phyloP scores from a whole-genome alignment of 1,140 invertebrate genomes.

The Oscheius sp. region DNA sequence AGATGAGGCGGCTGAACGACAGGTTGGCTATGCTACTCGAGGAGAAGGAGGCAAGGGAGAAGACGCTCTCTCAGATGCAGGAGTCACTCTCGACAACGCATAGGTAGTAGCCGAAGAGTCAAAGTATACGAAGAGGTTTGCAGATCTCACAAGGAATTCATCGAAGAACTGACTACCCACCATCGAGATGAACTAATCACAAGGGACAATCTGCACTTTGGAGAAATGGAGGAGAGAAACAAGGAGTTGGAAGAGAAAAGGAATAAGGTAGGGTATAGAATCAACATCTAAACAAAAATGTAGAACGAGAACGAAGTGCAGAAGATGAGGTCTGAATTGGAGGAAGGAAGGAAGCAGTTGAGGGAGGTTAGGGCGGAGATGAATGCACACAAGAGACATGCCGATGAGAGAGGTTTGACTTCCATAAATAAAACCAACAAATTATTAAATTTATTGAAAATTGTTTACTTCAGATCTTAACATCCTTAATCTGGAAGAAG shows the following conservation, averaged over 20 bases:
- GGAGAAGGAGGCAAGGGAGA: conserved; percentile 12
- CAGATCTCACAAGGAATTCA: conserved; percentile 31
- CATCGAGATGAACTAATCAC: conserved; percentile 23
- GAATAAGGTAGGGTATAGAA: not conserved
- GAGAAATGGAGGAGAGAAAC: not conserved
- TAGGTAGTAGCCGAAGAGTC: not conserved
- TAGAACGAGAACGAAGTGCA: not conserved
- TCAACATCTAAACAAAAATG: not conserved
- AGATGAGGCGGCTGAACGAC: conserved; percentile 8
- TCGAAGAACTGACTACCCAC: conserved; percentile 20
- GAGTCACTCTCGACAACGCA: not conserved
- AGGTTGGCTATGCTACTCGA: not conserved
- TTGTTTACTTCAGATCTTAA: not conserved
- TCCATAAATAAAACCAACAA: not conserved
- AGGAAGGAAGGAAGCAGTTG: not conserved
- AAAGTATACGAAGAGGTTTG: not conserved
- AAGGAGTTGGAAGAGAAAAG: not conserved
- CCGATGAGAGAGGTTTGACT: not conserved
- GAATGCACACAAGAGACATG: not conserved
- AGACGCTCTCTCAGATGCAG: not conserved
- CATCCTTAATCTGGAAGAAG: conserved; percentile 9
- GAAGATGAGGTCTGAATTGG: not conserved
- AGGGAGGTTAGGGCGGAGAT: not conserved
- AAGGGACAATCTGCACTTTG: not conserved
- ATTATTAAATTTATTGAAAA: not conserved